phyloP scores from a whole-genome alignment of 2,888 invertebrate species.

The Zootermopsis nevadensis region DNA sequence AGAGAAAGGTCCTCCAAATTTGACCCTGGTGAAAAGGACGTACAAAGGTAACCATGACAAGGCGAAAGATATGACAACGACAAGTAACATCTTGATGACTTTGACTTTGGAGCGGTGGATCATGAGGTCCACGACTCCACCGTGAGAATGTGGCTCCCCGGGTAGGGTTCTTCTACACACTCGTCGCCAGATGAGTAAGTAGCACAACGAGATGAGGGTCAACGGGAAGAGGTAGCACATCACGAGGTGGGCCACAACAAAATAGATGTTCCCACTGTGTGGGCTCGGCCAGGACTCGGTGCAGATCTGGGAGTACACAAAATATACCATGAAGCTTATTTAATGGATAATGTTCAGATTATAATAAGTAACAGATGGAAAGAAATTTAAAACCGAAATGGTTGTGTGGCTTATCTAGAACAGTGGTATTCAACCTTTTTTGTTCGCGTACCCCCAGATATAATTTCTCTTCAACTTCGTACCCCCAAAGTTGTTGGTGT shows the following conservation, averaged over 20 bases:
- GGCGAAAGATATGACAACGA: slow-evolving; percentile 67
- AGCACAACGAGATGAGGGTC: slow-evolving; percentile 66
- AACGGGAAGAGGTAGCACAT: slow-evolving; percentile 68
- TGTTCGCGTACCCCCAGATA: too few relatives aligned
- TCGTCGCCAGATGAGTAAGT: slow-evolving; percentile 66
- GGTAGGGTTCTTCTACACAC: slow-evolving; percentile 64
- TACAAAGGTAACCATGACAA: slow-evolving; percentile 69
- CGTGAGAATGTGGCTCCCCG: slow-evolving; percentile 59
- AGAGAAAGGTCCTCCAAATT: slow-evolving; percentile 58
- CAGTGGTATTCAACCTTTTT: too few relatives aligned
- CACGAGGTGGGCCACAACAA: slow-evolving; percentile 66
- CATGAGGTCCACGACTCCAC: slow-evolving; percentile 56
- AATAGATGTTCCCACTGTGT: slow-evolving; percentile 64
- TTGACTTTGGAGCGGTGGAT: slow-evolving; percentile 59
- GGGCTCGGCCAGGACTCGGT: slow-evolving; percentile 64
- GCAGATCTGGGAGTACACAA: slow-evolving; percentile 58
- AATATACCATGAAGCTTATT: too few relatives aligned
- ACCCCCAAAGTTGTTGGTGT: too few relatives aligned
- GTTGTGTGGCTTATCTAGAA: too few relatives aligned
- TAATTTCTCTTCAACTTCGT: too few relatives aligned
- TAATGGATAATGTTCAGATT: too few relatives aligned
- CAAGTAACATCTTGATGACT: slow-evolving; percentile 66
- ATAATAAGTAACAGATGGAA: too few relatives aligned
- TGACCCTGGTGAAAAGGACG: slow-evolving; percentile 62
- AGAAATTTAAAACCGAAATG: too few relatives aligned